Base-by-base conservation (phyloP, 1,140 invertebrate species). In the Brachionus asplanchnoidis region DNA sequence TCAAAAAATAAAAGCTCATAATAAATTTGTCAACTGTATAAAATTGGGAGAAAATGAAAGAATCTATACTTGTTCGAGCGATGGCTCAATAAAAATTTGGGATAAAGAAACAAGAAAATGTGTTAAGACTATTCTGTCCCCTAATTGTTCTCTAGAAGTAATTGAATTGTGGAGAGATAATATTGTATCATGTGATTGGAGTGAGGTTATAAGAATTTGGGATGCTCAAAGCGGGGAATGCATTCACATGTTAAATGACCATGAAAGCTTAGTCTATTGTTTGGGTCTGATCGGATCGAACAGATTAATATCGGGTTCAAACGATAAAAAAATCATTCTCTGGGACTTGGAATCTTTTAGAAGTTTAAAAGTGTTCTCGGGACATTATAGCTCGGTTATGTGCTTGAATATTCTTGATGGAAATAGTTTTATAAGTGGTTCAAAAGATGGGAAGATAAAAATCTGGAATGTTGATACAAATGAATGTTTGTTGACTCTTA, bases 401-500 rank as follows among this genome's bases (percentile, higher is more conserved):
- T 77, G 73, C 14, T 20, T 77, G 8, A 20, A 77, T 46, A 9
- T 12, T 11, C 7, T 77, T 7, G 44, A 77, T 50, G 6, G 23
- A 23, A 87, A 88, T 50, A 89, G 89, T 2, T 90, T 87, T 87
- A 87, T 86, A 1, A 87, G 87, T 44, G 89, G 89, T 26, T 87
- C 89, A 14, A 90, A 90, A 85, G 89, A 90, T 87, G 88, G 89
- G 0, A 53, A 46, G 17, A 87, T 88, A 17, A 87, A 86, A 87
- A 68, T 90, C 8, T 90, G 89, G 89, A 88, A 90, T 84, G 28
- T 46, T 26, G 17, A 77, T 11, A 77, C 73, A 46, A 17, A 20
- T 46, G 20, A 77, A 46, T 77, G 73, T 3, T 46, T 77, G 26
- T 20, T 77, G 42, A 77, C 17, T 50, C 2, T 46, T 2, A 23